Conservation (phyloP, 2,888 invertebrate species). For the Nomada flava region DNA sequence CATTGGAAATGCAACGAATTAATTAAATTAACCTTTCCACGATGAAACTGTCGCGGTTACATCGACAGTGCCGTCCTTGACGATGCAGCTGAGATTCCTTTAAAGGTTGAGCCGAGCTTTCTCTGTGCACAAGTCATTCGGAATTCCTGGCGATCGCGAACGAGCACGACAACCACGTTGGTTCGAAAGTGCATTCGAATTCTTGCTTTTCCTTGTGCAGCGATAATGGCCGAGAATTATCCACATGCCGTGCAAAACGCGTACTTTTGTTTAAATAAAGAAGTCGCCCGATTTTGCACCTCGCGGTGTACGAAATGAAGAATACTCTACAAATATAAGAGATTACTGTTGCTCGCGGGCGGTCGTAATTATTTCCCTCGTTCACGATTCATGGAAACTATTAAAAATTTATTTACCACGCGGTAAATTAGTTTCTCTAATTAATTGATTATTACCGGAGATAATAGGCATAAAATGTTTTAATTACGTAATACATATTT, state of each 20-base stretch:
- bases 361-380: no score
- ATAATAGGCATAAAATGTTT: neutral
- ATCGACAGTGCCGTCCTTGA: conserved; percentile 66
- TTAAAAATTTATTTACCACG: neutral
- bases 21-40: conserved; percentile 63
- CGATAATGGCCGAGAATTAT: conserved; percentile 29
- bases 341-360: no score
- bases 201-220: conserved; percentile 41
- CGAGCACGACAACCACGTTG: conserved; percentile 20
- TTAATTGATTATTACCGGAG: neutral
- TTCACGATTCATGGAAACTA: neutral
- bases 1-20: conserved; percentile 15
- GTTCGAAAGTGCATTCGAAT: conserved; percentile 47
- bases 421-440: neutral
- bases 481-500: neutral
- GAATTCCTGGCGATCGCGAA: conserved; percentile 56
- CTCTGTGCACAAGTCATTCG: conserved; percentile 68
- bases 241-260: neutral
- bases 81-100: conserved; percentile 63
- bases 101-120: conserved; percentile 69
- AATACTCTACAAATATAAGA: no score
- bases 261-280: neutral
- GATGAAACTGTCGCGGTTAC: conserved; percentile 57
- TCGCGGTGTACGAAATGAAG: no score
- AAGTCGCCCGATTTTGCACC: no score